Evolutionary conservation across 2,888 invertebrate species (phyloP), one percentile per base, ranked within the genome.

Genomic region (Aphelenchoides bicaudatus): DNA sequence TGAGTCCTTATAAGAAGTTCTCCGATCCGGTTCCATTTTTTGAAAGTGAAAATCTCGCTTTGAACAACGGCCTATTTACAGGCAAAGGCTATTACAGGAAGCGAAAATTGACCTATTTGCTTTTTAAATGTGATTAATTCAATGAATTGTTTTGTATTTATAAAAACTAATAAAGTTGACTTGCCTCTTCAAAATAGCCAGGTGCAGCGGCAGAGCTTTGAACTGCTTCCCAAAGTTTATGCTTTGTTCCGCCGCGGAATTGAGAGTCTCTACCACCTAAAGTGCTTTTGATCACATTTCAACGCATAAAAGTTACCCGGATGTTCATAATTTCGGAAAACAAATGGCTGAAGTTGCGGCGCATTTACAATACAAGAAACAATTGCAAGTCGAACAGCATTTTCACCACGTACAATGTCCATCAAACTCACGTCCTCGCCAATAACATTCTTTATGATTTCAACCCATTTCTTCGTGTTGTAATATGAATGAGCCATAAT

Each of bases 151-250:
- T n/a, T n/a, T n/a, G 8, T 43, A 16, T 13, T 13, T 10, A 43
- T 49, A 8, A 8, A 49, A 49, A 47, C 50, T 8, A 49, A 8
- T 29, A 2, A 13, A 30, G 37, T 39, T 19, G 50, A 65, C 84
- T 84, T 77, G 86, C 88, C 81, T 90, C 91, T 76, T 88, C 86
- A 82, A 90, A 92, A 83, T 90, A 91, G 0, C 89, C 88, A 2
- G 91, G 92, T 3, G 91, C 91, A 43, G 91, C 91, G 39, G 90
- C 88, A 0, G 90, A 90, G 0, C 91, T 91, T 67, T 90, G 82
- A 27, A 89, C 58, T 2, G 65, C 65, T 46, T 71, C 56, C 68
- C 62, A 66, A 8, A 59, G 57, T 5, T 49, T 61, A 46, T 68
- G 62, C 23, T n/a, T 80, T 71, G 65, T 74, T 65, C 51, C 77